Evolutionary conservation across 2,888 invertebrate genomes (phyloP).

Genomic region (Tribolium freemani): DNA sequence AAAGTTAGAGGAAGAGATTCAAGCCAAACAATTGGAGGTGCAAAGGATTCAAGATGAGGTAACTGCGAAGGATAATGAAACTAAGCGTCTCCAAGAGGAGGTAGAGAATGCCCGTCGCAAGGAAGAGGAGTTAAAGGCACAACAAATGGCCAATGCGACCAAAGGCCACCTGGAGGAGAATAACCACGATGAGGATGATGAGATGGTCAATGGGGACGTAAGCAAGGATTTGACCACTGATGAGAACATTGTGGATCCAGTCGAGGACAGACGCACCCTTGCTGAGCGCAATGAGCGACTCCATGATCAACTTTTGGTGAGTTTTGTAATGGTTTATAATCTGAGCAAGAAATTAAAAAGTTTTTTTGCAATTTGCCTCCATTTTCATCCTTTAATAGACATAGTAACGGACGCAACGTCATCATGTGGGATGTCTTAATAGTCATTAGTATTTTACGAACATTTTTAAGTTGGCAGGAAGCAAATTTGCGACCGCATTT

Average conservation of each 20-base stretch:
- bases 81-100: conserved; percentile 91
- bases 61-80: conserved; percentile 89
- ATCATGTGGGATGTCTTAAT: too few species aligned
- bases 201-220: conserved; percentile 81
- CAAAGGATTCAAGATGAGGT: conserved; percentile 91
- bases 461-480: too few species aligned
- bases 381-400: too few species aligned
- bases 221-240: conserved; percentile 86
- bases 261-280: conserved; percentile 92
- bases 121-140: conserved; percentile 70
- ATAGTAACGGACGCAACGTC: too few species aligned
- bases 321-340: too few species aligned
- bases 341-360: too few species aligned
- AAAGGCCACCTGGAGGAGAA: conserved; percentile 81
- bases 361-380: too few species aligned
- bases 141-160: conserved; percentile 66
- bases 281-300: conserved; percentile 96
- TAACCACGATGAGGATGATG: conserved; percentile 80
- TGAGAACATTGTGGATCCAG: conserved; percentile 93
- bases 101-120: conserved; percentile 90
- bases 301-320: conserved; percentile 94
- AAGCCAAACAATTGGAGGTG: conserved; percentile 89
- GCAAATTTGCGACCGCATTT: too few species aligned
- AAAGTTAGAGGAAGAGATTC: conserved; percentile 92
- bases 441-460: too few species aligned